A percentile compares a stretch with the other conserved stretches of the same genome.
phyloP scores from a whole-genome alignment of 2,888 invertebrate species.

The Patella ulyssiponensis region DNA sequence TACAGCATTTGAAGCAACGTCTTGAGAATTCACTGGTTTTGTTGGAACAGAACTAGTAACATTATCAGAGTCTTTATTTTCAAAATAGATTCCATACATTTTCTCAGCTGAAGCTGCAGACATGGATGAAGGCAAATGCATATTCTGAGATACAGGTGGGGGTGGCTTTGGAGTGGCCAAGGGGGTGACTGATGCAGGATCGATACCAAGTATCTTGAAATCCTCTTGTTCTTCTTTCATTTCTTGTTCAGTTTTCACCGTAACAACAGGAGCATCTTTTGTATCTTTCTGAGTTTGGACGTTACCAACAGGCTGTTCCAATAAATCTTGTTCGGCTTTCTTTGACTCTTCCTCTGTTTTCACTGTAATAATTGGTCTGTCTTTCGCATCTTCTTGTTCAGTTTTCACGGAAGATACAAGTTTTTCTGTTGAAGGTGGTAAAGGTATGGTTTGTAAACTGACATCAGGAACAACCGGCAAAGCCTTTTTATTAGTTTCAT shows the following conservation, averaged over 20 bases:
- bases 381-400: background rate
- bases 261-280: constrained; percentile 1
- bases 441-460: background rate
- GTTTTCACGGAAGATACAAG: background rate
- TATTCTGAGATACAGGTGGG: constrained; percentile 38
- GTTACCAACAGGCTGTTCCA: background rate
- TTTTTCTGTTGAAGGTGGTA: background rate
- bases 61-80: background rate
- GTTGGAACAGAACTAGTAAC: too few species aligned
- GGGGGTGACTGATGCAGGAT: constrained; percentile 34
- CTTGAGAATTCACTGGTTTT: too few species aligned
- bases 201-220: constrained; percentile 48
- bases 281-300: background rate
- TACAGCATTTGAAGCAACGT: too few species aligned
- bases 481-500: constrained; percentile 6
- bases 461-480: constrained; percentile 18
- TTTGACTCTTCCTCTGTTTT: background rate
- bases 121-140: constrained; percentile 11
- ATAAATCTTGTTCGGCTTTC: background rate
- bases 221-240: constrained; percentile 36
- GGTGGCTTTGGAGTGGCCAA: constrained; percentile 43
- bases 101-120: background rate
- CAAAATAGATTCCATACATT: background rate
- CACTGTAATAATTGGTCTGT: background rate
- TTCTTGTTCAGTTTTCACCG: constrained; percentile 14